These are phyloP conservation scores for Marasmarcha lunaedactyla DNA, from an alignment of 2,888 invertebrate species.

Conservation along the genomic window DNA sequence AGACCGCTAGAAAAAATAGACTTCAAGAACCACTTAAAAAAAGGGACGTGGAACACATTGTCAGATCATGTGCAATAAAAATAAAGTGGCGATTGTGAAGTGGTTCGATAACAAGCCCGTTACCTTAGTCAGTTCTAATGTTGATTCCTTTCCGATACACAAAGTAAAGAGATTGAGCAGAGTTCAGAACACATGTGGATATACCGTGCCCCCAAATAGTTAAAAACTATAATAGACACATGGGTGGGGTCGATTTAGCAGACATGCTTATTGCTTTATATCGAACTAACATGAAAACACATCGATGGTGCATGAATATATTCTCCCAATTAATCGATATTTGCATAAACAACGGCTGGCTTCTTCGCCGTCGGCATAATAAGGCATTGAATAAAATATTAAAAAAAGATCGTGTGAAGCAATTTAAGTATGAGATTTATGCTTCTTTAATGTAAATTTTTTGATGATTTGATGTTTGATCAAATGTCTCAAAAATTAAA, in stretches of 20 bases:
- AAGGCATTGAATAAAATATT: conserved; percentile 8
- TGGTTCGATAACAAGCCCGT: conserved; percentile 3
- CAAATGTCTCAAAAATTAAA: conserved; percentile 1
- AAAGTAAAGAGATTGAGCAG: background rate
- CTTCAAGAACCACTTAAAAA: conserved; percentile 3
- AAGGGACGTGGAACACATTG: conserved; percentile 4
- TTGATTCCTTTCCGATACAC: background rate
- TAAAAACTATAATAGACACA: conserved; percentile 3
- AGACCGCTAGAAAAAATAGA: background rate
- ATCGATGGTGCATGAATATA: too few species aligned
- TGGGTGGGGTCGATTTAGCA: too few species aligned
- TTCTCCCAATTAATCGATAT: too few species aligned
- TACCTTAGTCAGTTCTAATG: background rate
- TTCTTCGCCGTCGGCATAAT: conserved; percentile 13
- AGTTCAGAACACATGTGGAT: background rate
- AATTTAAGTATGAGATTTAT: conserved; percentile 15
- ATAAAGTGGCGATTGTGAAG: conserved; percentile 4
- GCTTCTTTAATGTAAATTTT: conserved; percentile 7
- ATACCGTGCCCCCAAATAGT: conserved; percentile 5
- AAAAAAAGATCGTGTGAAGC: too few species aligned
- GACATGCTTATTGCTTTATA: too few species aligned
- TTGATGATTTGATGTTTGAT: background rate
- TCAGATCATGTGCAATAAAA: too few species aligned
- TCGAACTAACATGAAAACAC: too few species aligned
- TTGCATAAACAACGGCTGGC: too few species aligned